These are phyloP conservation scores for Idaea aversata DNA, from an alignment of 2,888 invertebrate species.

Conservation along the genomic window DNA sequence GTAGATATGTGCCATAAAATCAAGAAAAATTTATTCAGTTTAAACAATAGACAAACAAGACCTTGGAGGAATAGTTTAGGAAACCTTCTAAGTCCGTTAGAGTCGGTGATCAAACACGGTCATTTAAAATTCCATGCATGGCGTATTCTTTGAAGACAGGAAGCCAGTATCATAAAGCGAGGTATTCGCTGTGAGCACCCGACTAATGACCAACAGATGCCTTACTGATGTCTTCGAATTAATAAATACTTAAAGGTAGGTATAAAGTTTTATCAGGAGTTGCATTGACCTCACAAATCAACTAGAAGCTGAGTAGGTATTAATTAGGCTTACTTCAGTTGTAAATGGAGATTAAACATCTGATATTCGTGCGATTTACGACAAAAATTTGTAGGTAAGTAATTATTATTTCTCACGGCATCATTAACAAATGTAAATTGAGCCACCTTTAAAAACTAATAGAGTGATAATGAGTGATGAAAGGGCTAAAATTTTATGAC, in stretches of 20 bases:
- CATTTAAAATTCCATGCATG: conserved; percentile 57
- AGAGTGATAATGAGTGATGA: too few species aligned
- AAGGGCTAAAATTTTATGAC: too few species aligned
- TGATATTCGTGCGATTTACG: too few species aligned
- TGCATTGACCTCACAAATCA: neutral
- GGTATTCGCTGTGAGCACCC: conserved; percentile 42
- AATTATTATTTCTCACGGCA: too few species aligned
- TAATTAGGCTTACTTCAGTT: too few species aligned
- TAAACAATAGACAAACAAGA: conserved; percentile 3
- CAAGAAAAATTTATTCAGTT: neutral
- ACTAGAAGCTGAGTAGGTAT: too few species aligned
- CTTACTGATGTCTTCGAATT: conserved; percentile 2
- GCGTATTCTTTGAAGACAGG: conserved; percentile 49
- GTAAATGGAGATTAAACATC: too few species aligned
- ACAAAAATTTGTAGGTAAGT: too few species aligned
- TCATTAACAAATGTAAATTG: too few species aligned
- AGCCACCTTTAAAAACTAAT: too few species aligned
- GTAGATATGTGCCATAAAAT: neutral
- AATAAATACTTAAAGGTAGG: neutral
- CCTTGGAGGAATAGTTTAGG: neutral
- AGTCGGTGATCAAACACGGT: conserved; percentile 17
- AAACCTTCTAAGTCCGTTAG: conserved; percentile 11
- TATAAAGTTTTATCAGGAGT: neutral
- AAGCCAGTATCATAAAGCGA: conserved; percentile 46
- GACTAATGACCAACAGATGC: conserved; percentile 15